phyloP scores from a whole-genome alignment of 1,140 invertebrate genomes.

The Gonatopus flavifemur region DNA sequence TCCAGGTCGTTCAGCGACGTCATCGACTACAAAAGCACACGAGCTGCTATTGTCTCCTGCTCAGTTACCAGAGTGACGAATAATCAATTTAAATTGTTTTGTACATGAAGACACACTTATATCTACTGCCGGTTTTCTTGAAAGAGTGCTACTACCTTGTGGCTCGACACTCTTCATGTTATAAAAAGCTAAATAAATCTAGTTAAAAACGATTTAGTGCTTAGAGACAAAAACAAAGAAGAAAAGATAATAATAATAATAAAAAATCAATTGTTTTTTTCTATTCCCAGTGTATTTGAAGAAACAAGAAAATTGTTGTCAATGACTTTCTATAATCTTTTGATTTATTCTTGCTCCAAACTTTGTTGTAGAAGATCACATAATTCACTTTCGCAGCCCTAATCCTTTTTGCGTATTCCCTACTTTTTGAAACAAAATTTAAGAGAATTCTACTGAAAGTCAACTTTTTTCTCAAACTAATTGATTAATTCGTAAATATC shows the following conservation, averaged over 20 bases:
- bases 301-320: conserved; percentile 20
- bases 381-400: too few species aligned
- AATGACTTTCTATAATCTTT: conserved; percentile 16
- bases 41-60: conserved; percentile 50
- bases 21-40: conserved; percentile 35
- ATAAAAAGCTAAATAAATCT: conserved; percentile 20
- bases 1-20: conserved; percentile 28
- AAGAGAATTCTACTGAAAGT: background rate
- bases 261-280: conserved; percentile 46
- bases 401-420: background rate
- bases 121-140: conserved; percentile 46
- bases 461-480: too few species aligned
- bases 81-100: conserved; percentile 34
- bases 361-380: background rate
- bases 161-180: conserved; percentile 24
- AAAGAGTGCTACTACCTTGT: conserved; percentile 20
- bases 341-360: conserved; percentile 32
- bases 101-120: conserved; percentile 35
- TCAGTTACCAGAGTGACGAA: conserved; percentile 46
- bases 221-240: conserved; percentile 30
- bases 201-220: conserved; percentile 43
- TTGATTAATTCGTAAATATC: too few species aligned
- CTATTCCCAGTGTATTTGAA: conserved; percentile 31
- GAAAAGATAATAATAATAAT: conserved; percentile 34
- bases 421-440: background rate